A percentile compares a stretch with the other conserved stretches of the same genome.
phyloP scores from a whole-genome alignment of 2,113 vertebrate genomes.

The Dromiciops gliroides region DNA sequence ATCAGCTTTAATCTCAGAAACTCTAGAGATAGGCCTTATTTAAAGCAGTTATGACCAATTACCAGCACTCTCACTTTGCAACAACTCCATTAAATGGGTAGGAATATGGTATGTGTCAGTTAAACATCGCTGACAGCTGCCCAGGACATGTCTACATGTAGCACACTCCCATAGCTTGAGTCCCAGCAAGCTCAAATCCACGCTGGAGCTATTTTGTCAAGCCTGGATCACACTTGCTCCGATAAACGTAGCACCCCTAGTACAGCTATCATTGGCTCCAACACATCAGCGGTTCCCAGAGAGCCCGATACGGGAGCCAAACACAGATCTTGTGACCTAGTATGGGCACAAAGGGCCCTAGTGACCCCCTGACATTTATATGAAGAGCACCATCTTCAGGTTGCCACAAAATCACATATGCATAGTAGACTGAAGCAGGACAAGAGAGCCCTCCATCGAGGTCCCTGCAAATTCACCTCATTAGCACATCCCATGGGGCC shows the following conservation, averaged over 20 bases:
- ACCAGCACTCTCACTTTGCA: too few species aligned
- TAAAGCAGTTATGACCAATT: too few species aligned
- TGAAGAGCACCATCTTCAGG: neutral
- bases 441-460: neutral
- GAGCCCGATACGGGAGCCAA: too few species aligned
- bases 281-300: neutral
- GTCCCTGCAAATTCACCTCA: neutral
- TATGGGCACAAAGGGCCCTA: neutral
- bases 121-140: neutral
- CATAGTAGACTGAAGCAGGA: neutral
- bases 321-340: neutral
- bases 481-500: neutral
- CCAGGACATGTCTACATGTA: too few species aligned
- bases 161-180: too few species aligned
- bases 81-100: neutral
- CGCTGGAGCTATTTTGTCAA: neutral
- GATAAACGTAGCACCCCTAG: neutral
- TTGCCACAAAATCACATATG: neutral
- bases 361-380: neutral
- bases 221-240: constrained; percentile 12
- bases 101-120: neutral
- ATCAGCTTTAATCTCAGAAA: constrained; percentile 14
- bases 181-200: neutral
- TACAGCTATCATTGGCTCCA: neutral
- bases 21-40: neutral